Base-by-base conservation (phyloP, 2,113 vertebrate species). In the Trematocara macrostoma region DNA sequence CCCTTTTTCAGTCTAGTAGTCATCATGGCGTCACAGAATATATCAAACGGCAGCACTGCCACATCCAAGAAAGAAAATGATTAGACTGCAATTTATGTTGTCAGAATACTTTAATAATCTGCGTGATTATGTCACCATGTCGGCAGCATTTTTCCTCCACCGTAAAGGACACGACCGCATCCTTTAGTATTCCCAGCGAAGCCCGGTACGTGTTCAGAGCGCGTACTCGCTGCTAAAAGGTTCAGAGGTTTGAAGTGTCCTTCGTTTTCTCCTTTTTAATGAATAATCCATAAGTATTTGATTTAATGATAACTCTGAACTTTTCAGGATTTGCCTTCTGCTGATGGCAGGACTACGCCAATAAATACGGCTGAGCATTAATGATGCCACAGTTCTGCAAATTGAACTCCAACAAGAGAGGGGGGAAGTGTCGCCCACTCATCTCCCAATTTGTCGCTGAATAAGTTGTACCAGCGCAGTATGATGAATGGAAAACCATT, bases 241-340 rank as follows among this genome's bases (percentile, higher is more conserved):
- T 82, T 88, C 78, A 82, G 82, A 74, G 57, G 76, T 81, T 81
- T 38, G 55, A 55, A 88, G 87, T 79, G 81, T 90, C 84, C 78
- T 78, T 79, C 49, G 2, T 87, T 84, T 79, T 69, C 88, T 79
- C 35, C 57, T 82, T 49, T 90, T 90, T 79, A 89, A 90, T 93
- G 88, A 84, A 90, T 87, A 92, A 91, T 89, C 88, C 74, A 83
- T 89, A 91, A 86, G 29, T 42, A 78, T 94, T 92, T 92, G 84
- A 85, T 91, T 87, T 83, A 84, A 86, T 87, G 86, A 88, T 74
- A 88, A 89, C 88, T 84, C 82, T 69, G 23, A 87, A 87, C 85
- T 86, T 92, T 87, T 86, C 83, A 55, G 59, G 84, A 84, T 74
- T 14, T 8, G 34, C 56, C 78, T 87, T 86, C 26, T 78, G 86